Percentiles rank a stretch among this genome's conserved stretches.
phyloP scores from a whole-genome alignment of 2,888 invertebrate genomes.

The Nephrotoma flavescens region DNA sequence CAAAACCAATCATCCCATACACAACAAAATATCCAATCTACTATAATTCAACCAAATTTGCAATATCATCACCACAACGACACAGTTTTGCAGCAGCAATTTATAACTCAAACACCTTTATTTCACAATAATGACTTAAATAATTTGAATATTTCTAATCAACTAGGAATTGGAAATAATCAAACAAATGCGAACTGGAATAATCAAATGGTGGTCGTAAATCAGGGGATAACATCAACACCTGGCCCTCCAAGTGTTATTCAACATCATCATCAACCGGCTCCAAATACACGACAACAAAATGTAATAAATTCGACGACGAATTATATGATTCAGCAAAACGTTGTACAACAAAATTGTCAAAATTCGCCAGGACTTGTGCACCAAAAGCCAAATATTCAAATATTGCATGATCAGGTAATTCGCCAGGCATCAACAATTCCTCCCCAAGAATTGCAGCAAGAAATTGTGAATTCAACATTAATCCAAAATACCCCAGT shows the following conservation, averaged over 20 bases:
- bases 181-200: not conserved
- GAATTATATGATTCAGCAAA: conserved; percentile 3
- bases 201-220: not conserved
- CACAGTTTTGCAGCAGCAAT: conserved; percentile 8
- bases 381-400: not conserved
- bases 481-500: not conserved
- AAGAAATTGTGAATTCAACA: not conserved
- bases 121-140: not conserved
- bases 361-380: not conserved
- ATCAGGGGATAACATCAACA: not conserved
- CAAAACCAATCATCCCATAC: conserved; percentile 5
- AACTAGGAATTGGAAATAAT: not conserved
- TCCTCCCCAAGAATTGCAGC: not conserved
- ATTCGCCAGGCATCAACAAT: not conserved
- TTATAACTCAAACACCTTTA: not conserved
- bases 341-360: not conserved
- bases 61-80: conserved; percentile 4
- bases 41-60: conserved; percentile 6
- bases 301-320: conserved; percentile 1
- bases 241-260: not conserved
- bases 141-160: conserved; percentile 2
- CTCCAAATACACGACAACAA: not conserved
- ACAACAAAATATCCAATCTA: not conserved
- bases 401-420: not conserved
- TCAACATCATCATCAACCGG: not conserved